phyloP scores from a whole-genome alignment of 2,888 invertebrate genomes.

The Laothoe populi region DNA sequence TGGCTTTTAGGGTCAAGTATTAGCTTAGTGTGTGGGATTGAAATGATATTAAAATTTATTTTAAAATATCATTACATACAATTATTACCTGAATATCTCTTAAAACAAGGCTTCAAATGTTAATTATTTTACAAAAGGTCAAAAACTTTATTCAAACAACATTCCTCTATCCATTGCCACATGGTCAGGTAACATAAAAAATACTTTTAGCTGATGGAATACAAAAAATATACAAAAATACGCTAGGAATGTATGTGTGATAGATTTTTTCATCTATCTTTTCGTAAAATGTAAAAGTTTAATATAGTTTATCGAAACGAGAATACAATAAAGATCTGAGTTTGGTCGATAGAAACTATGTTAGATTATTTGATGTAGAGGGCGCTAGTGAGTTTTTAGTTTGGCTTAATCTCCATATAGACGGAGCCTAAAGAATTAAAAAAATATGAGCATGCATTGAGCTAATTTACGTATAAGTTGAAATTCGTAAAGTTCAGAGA shows the following conservation, averaged over 20 bases:
- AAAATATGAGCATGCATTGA: slow-evolving; percentile 18
- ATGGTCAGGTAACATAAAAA: slow-evolving; percentile 8
- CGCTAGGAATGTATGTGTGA: slow-evolving; percentile 61
- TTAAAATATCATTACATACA: no score
- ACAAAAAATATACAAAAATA: slow-evolving; percentile 57
- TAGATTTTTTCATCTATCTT: slow-evolving; percentile 19
- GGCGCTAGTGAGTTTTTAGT: slow-evolving; percentile 6
- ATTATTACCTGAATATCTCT: no score
- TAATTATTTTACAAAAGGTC: no score
- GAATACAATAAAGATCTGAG: slow-evolving; percentile 8
- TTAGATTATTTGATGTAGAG: slow-evolving; percentile 11
- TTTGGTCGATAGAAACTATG: slow-evolving; percentile 14
- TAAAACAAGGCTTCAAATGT: no score
- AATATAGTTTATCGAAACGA: slow-evolving; percentile 4
- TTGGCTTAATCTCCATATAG: background rate
- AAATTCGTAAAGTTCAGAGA: slow-evolving; percentile 11
- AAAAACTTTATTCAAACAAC: background rate
- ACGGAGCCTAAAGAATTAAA: slow-evolving; percentile 6
- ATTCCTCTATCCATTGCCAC: background rate
- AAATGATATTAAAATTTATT: no score
- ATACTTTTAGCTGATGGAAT: slow-evolving; percentile 36
- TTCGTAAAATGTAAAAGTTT: slow-evolving; percentile 16
- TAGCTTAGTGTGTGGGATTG: no score
- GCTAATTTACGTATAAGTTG: background rate
- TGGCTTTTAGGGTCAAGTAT: no score